Percentiles rank a stretch among this genome's conserved stretches.
Evolutionary conservation across 35 echinoderm and acorn worm genomes (phyloP).

Genomic region (Amphiura filiformis): DNA sequence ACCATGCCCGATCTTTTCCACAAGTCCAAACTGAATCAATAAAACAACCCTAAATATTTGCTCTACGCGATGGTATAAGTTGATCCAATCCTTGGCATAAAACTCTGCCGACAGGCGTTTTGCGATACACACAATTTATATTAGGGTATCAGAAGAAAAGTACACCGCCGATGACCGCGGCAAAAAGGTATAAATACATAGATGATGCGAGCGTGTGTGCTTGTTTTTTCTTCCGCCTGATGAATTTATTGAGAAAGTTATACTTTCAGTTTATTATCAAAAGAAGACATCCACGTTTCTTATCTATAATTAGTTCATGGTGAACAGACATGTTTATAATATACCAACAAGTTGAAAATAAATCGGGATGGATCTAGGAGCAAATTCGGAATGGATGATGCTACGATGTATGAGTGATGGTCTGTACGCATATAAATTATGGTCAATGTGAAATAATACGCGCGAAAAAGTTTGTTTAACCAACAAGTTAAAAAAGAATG

Average conservation of each 20-base stretch:
- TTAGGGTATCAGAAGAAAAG: neutral
- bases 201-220: neutral
- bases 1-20: neutral
- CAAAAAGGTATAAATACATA: neutral
- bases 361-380: too few relatives aligned
- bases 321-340: neutral
- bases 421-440: too few relatives aligned
- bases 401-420: too few relatives aligned
- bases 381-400: too few relatives aligned
- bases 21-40: conserved; percentile 3
- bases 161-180: neutral
- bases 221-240: conserved; percentile 1
- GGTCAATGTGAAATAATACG: too few relatives aligned
- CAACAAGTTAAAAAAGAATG: too few relatives aligned
- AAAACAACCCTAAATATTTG: conserved; percentile 15
- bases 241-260: neutral
- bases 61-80: neutral
- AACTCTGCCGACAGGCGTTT: neutral
- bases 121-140: neutral
- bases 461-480: too few relatives aligned
- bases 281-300: neutral
- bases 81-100: neutral
- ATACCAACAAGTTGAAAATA: neutral
- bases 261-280: neutral
- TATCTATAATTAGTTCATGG: neutral